Evolutionary conservation across 2,113 vertebrate genomes (phyloP), one percentile per base, ranked within the genome.

Genomic region (Melanerpes formicivorus): DNA sequence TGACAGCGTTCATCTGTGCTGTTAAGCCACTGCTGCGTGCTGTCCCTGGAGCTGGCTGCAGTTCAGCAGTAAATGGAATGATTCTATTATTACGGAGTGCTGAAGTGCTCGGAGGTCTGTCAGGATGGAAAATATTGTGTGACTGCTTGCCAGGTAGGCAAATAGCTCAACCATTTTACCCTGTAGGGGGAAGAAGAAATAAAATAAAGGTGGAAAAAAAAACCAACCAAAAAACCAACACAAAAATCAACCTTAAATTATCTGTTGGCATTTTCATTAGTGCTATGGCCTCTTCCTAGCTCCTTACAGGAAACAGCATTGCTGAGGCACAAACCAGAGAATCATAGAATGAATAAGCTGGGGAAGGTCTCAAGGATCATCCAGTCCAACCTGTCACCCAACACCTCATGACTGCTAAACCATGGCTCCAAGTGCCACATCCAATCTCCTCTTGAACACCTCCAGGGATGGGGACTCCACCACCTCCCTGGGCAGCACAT

Each of bases 1-100:
- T 96, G 93, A 87, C 91, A 84, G 40, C 62, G 78, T 77, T 94
- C 72, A 63, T 96, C 81, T 95, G 84, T 92, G 90, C 87, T 92
- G 81, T 92, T 95, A 95, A 96, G 84, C 63, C 79, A 94, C 91
- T 79, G 81, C 92, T 96, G 96, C 64, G 87, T 32, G 94, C 80
- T 84, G 86, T 85, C 83, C 86, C 34, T 29, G 6, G 83, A 84
- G 40, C 46, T 96, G 91, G 92, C 91, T 74, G 87, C 37, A 42
- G 64, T 93, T 90, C 90, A 87, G 71, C 23, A 76, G 75, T 59
- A 88, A 93, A 93, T 73, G 55, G 78, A 84, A 88, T 79, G 83
- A 79, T 84, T 90, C 80, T 93, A 66, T 92, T 91, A 84, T 88
- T 90, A 66, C 5, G 80, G 80, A 87, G 71, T 82, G 90, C 71